Conservation (phyloP, 2,797 vertebrate genomes). For the Masticophis lateralis region DNA sequence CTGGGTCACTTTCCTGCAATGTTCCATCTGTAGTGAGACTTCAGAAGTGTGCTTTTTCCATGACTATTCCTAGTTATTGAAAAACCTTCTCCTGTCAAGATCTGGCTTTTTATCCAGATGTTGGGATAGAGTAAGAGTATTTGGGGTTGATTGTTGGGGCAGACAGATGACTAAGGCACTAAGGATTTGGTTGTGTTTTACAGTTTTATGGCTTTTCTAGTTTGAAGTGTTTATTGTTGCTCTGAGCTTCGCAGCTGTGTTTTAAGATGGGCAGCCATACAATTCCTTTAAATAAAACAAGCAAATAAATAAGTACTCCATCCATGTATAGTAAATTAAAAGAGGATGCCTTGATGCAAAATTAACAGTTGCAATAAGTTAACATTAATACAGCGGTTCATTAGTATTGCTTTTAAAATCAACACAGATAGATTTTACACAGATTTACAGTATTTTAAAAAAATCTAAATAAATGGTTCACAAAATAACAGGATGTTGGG, state of each 20-base stretch:
- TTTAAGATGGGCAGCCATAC: not conserved
- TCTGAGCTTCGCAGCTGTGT: not conserved
- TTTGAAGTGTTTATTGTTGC: not conserved
- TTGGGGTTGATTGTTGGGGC: not conserved
- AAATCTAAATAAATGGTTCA: not conserved
- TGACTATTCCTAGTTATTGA: not conserved
- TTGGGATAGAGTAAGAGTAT: not conserved
- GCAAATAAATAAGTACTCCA: not conserved
- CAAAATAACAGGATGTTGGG: not conserved
- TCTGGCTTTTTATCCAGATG: not conserved
- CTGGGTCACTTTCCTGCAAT: not conserved
- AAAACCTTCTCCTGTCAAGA: not conserved
- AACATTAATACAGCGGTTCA: not conserved
- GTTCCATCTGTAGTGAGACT: not conserved
- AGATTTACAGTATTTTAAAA: not conserved
- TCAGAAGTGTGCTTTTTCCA: not conserved
- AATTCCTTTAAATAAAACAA: not conserved
- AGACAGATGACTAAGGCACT: not conserved
- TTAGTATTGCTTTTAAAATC: not conserved
- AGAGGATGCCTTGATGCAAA: not conserved
- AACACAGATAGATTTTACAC: not conserved
- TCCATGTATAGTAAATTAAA: not conserved
- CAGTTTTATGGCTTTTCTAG: not conserved
- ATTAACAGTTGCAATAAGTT: not conserved
- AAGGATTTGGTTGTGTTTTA: not conserved